A percentile compares a stretch with the other conserved stretches of the same genome.
Conservation (phyloP, 1,140 invertebrate genomes). For the Sesamia nonagrioides region DNA sequence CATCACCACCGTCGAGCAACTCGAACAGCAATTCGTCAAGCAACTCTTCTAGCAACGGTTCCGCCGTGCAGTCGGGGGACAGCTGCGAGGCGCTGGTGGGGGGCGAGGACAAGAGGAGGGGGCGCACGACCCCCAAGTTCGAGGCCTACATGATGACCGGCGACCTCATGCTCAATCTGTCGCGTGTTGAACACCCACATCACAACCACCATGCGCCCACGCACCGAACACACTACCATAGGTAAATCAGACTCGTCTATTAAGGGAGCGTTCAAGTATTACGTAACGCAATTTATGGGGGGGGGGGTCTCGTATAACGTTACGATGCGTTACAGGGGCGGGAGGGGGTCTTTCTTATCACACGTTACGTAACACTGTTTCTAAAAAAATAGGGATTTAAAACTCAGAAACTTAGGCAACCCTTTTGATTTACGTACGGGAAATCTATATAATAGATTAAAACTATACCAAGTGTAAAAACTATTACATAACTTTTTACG, state of each 20-base stretch:
- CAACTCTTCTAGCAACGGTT: conserved; percentile 80
- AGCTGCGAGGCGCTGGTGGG: conserved; percentile 80
- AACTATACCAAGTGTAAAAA: too few species aligned
- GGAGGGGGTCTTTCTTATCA: too few species aligned
- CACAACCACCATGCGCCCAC: conserved; percentile 81
- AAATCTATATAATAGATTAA: too few species aligned
- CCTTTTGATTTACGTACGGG: too few species aligned
- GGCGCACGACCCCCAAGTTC: conserved; percentile 87
- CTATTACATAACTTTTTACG: too few species aligned
- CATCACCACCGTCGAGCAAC: conserved; percentile 76
- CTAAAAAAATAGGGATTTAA: too few species aligned
- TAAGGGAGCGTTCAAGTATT: too few species aligned
- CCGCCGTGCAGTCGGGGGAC: conserved; percentile 76
- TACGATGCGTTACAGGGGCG: too few species aligned
- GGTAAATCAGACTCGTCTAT: conserved; percentile 56
- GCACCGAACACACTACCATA: conserved; percentile 81
- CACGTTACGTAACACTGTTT: too few species aligned
- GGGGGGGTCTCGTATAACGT: too few species aligned
- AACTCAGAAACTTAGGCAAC: too few species aligned
- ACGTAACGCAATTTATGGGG: too few species aligned
- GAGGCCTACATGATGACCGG: conserved; percentile 99
- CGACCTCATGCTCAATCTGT: conserved; percentile 96
- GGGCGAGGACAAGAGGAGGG: conserved; percentile 62
- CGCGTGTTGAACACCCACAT: conserved; percentile 89
- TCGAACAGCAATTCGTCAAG: conserved; percentile 78